Evolutionary conservation across 2,797 vertebrate species (phyloP), one percentile per base, ranked within the genome.

Genomic region (Pangasius larnaudii): DNA sequence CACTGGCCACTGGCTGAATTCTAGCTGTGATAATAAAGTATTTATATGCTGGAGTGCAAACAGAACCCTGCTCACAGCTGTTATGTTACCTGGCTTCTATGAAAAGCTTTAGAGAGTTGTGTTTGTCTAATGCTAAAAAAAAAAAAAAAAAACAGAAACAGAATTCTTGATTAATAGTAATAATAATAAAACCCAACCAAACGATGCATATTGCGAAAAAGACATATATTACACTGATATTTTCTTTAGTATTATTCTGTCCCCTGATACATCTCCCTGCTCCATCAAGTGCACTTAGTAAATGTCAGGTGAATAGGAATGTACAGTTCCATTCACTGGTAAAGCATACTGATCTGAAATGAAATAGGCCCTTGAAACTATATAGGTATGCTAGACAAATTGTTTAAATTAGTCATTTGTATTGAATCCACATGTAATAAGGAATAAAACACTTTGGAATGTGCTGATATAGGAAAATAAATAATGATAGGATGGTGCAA

Each of bases 31-130:
- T 87, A 87, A 90, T 87, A 86, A 86, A 88, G 81, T 72, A 72
- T 85, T 89, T 81, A 87, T 83, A 77, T 72, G 85, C 86, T 79
- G 30, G 49, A 83, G 56, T 89, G 49, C 58, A 85, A 89, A 85
- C 90, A 72, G 77, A 86, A 84, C 53, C 84, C 74, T 82, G 67
- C 80, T 88, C 87, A 86, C 72, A 91, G 84, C 88, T 86, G 88
- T 30, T 71, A 59, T 88, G 61, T 67, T 59, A 69, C 81, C 46
- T 80, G 72, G 24, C 72, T 84, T 58, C 59, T 83, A 42, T 80
- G 82, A 87, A 89, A 88, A 49, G 84, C 72, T 88, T 59, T 49
- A 63, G 79, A 86, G 67, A 86, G 39, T 61, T 84, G 39, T 83
- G 51, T 89, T 65, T 89, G 59, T 61, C 46, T 85, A 42, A 79